phyloP scores from a whole-genome alignment of 2,888 invertebrate genomes.

The Tinea semifulvella region DNA sequence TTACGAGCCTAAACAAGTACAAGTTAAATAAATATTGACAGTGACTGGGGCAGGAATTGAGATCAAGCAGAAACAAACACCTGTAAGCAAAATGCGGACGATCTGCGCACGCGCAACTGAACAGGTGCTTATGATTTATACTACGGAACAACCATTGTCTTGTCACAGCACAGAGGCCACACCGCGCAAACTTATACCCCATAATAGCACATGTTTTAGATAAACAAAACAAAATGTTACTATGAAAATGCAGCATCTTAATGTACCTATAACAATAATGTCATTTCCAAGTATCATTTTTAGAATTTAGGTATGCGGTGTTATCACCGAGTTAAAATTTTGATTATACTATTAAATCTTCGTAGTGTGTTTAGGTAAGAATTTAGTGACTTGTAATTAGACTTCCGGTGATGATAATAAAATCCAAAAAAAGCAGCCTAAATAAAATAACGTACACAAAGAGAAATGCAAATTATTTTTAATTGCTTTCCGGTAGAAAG shows the following conservation, averaged over 20 bases:
- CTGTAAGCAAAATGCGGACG: slow-evolving; percentile 31
- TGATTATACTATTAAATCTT: no score
- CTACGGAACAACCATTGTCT: slow-evolving; percentile 44
- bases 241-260: slow-evolving; percentile 12
- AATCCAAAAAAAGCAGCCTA: slow-evolving; percentile 25
- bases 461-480: slow-evolving; percentile 62
- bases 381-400: no score
- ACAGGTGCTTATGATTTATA: slow-evolving; percentile 42
- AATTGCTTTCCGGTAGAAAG: slow-evolving; percentile 64
- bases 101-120: slow-evolving; percentile 31
- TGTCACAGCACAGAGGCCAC: slow-evolving; percentile 38
- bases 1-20: no score
- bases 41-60: slow-evolving; percentile 2
- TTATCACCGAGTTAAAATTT: no score
- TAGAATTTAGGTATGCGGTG: no score
- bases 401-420: neutral
- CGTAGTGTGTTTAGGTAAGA: no score
- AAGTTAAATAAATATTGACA: slow-evolving; percentile 3
- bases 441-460: slow-evolving; percentile 39
- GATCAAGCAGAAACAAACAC: slow-evolving; percentile 31
- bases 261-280: no score
- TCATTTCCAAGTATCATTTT: no score
- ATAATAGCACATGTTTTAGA: slow-evolving; percentile 25
- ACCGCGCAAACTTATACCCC: slow-evolving; percentile 40
- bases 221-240: slow-evolving; percentile 23